These are phyloP conservation scores for Drepana falcataria DNA, from an alignment of 2,888 invertebrate species.

Conservation along the genomic window DNA sequence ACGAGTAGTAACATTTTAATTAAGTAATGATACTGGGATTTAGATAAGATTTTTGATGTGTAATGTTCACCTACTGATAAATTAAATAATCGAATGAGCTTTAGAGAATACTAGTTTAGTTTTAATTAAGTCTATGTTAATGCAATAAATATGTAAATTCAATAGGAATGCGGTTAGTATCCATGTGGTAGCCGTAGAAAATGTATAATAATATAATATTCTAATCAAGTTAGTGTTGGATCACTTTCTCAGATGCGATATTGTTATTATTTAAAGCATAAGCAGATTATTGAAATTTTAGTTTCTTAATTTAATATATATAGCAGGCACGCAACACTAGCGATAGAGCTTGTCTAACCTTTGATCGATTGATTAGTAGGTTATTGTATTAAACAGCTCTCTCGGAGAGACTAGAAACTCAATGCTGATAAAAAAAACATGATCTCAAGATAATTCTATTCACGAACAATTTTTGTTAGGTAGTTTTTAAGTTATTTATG, in stretches of 20 bases:
- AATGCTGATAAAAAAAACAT: background rate
- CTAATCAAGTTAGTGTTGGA: background rate
- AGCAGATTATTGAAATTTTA: background rate
- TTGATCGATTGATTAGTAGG: background rate
- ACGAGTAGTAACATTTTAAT: no score
- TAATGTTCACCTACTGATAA: no score
- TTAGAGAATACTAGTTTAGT: no score
- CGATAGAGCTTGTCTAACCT: background rate
- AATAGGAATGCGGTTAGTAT: background rate
- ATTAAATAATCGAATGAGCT: no score
- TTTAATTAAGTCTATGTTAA: no score
- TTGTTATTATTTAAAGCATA: background rate
- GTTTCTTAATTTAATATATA: background rate
- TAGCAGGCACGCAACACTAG: background rate
- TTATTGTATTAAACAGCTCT: background rate
- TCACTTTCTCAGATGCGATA: background rate
- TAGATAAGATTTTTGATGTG: no score
- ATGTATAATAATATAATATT: no score
- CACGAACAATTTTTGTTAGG: conserved; percentile 21
- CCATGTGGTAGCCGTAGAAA: background rate
- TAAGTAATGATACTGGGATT: no score
- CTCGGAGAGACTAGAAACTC: background rate
- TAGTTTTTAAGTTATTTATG: conserved; percentile 57
- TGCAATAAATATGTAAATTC: no score
- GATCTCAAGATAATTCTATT: conserved; percentile 3